These are phyloP conservation scores for Syndactyla subalaris DNA, from an alignment of 2,797 vertebrate species.

Conservation along the genomic window DNA sequence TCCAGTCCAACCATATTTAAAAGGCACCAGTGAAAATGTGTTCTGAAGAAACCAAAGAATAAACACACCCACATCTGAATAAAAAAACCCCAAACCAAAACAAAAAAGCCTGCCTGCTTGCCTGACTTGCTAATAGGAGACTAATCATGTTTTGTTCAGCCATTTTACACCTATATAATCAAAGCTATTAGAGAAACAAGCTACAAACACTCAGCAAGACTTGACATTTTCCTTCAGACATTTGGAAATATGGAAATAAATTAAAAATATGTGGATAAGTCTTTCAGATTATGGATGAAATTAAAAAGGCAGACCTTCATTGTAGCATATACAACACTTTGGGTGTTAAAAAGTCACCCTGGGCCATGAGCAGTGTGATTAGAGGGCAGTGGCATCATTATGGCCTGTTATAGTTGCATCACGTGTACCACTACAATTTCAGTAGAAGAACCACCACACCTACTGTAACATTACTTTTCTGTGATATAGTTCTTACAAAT, in stretches of 20 bases:
- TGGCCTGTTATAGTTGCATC: not conserved
- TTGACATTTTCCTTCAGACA: not conserved
- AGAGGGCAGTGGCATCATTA: conserved; percentile 54
- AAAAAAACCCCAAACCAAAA: not conserved
- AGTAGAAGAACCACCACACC: not conserved
- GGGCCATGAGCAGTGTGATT: not conserved
- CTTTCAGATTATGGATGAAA: not conserved
- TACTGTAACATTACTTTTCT: not conserved
- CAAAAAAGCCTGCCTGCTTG: not conserved
- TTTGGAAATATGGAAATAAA: not conserved
- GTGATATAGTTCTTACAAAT: not conserved
- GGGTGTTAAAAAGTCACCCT: not conserved
- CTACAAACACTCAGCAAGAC: not conserved
- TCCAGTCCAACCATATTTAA: accelerated
- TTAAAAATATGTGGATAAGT: not conserved
- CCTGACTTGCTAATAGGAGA: not conserved
- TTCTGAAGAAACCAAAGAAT: not conserved
- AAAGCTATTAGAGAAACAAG: not conserved
- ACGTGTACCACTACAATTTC: not conserved
- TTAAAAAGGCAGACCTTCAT: not conserved
- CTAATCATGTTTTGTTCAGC: not conserved
- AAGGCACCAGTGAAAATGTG: not conserved
- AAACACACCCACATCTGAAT: not conserved
- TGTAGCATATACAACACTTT: accelerated
- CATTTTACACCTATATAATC: not conserved